Base-by-base conservation (phyloP, 2,797 vertebrate species). In the Rhabdophis nuchalis region DNA sequence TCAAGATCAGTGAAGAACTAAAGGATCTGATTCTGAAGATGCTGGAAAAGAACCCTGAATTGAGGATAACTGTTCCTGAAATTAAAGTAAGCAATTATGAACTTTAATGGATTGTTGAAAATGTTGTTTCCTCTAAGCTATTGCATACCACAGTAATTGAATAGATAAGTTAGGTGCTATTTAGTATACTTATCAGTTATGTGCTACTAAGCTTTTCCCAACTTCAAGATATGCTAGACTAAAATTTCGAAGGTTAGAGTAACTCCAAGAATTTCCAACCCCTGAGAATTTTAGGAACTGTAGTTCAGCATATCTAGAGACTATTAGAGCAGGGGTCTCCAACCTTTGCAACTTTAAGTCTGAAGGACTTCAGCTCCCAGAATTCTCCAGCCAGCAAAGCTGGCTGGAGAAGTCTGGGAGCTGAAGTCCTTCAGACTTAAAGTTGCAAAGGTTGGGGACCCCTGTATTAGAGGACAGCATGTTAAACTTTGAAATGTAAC, bases 11-110 rank as follows among this genome's bases (percentile, higher is more conserved):
- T 0, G 98, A 98, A 20, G 98, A 98, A 92, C 97, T 99, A 91
- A 98, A 97, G 96, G 98, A 98, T 13, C 97, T 99, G 90, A 98
- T 99, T 89, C 94, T 99, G 89, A 97, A 95, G 95, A 99, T 99
- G 99, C 96, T 99, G 4, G 98, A 99, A 96, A 99, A 99, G 96
- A 98, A 99, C 92, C 99, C 99, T 1, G 98, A 99, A 97, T 97
- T 94, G 0, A 98, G 99, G 96, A 98, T 99, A 95, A 98, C 98
- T 52, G 97, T 99, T 93, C 98, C 99, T 12, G 98, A 99, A 95
- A 98, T 99, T 96, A 99, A 99, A 98, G 99, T 99, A 95, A 95
- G 91, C 46, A 36, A n/a, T 50, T 56, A 53, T n/a, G 92, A 41
- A 50, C 2, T 1, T 61, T 57, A 72, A 0, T 91, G 29, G 9